Evolutionary conservation across 2,888 invertebrate species (phyloP).

Genomic region (Branchellion lobata): DNA sequence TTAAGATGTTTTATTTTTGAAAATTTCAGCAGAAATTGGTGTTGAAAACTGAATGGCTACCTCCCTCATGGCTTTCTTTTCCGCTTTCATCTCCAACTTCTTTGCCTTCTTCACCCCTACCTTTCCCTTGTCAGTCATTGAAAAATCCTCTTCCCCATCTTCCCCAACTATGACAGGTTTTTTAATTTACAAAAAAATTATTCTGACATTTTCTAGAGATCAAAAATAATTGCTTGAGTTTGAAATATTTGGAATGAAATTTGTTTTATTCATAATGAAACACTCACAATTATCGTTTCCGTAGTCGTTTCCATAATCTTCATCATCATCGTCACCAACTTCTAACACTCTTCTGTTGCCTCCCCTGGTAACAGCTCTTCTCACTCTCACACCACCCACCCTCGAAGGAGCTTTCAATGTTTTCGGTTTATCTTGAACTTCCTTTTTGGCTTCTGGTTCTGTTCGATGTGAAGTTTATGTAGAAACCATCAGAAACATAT

Average conservation of each 20-base stretch:
- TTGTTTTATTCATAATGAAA: too few species aligned
- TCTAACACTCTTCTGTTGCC: neutral
- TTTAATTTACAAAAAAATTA: neutral
- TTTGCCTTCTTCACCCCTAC: slow-evolving; percentile 88
- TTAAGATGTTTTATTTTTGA: neutral
- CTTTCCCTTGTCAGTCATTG: slow-evolving; percentile 70
- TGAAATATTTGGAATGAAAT: too few species aligned
- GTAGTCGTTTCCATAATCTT: neutral
- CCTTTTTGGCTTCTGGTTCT: neutral
- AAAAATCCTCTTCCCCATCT: slow-evolving; percentile 26
- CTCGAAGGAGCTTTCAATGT: neutral
- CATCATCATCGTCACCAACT: neutral
- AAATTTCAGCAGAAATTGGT: neutral
- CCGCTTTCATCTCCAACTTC: slow-evolving; percentile 89
- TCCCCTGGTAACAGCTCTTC: neutral
- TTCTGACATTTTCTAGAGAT: neutral
- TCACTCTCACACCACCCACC: neutral
- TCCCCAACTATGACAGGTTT: slow-evolving; percentile 1
- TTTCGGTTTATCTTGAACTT: neutral
- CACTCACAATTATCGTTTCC: too few species aligned
- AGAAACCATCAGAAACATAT: too few species aligned
- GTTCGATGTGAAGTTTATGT: too few species aligned
- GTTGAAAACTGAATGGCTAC: slow-evolving; percentile 47
- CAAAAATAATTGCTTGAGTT: neutral
- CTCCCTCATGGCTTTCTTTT: slow-evolving; percentile 77